Evolutionary conservation across 2,888 invertebrate species (phyloP), one percentile per base, ranked within the genome.

Genomic region (Phrixothrix hirtus): DNA sequence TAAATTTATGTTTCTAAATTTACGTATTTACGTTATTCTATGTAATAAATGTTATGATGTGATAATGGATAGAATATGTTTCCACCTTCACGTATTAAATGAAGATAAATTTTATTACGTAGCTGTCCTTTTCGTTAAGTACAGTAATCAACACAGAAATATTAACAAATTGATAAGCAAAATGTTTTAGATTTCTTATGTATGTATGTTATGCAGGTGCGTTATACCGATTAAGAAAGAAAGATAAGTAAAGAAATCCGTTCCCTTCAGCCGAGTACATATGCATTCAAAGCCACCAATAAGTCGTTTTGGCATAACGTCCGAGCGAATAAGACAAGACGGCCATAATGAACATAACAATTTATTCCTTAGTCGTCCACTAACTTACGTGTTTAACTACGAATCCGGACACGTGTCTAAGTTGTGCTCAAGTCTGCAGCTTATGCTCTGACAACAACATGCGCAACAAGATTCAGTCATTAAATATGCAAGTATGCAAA

Each of bases 311-410:
- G 59, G 63, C 57, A 62, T 57, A 60, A 61, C 64, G 62, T 63
- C 60, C 62, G 58, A 64, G 60, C 65, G 58, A 59, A 62, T 64
- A 61, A 63, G 57, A 65, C 63, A 64, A 65, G 65, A 64, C 62
- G 64, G 60, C 65, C 65, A 64, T 67, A 68, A 67, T 68, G 68
- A 68, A 68, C 68, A 61, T 59, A 61, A 62, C 64, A 64, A 67
- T 67, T 68, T 68, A 68, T 68, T 63, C 60, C 54, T 57, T 50
- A 59, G 52, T 57, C 55, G 52, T 60, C 65, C 65, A 64, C 68
- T 68, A 67, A 66, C 64, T 66, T 66, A 68, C 64, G 62, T 64
- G 56, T 49, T 44, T 54, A 51, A 51, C 54, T 55, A 52, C 57
- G 53, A 52, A 55, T 57, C 60, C 45, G 44, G 55, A 55, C 54